phyloP scores from a whole-genome alignment of 2,888 invertebrate genomes.

The Endotricha flammealis region DNA sequence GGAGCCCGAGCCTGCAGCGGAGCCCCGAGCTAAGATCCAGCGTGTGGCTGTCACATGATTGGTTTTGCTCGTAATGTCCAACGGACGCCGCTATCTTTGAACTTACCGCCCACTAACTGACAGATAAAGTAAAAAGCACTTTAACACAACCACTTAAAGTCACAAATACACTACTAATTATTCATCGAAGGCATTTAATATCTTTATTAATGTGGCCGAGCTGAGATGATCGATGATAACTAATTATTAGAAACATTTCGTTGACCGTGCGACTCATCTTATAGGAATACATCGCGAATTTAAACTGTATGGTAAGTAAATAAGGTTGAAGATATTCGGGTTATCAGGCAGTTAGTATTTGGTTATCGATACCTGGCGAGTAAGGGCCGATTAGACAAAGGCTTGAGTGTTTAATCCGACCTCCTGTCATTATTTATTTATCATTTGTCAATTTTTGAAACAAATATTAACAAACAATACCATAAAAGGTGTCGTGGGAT shows the following conservation, averaged over 20 bases:
- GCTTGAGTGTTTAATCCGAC: slow-evolving; percentile 8
- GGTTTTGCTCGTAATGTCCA: slow-evolving; percentile 57
- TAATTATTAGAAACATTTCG: slow-evolving; percentile 73
- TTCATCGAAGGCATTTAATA: slow-evolving; percentile 59
- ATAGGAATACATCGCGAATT: slow-evolving; percentile 13
- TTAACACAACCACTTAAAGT: neutral
- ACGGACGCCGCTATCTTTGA: slow-evolving; percentile 57
- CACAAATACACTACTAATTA: slow-evolving; percentile 14
- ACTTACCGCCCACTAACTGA: slow-evolving; percentile 44
- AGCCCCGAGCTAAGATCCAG: slow-evolving; percentile 9
- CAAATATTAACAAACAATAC: no score
- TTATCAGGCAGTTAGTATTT: slow-evolving; percentile 65
- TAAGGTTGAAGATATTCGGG: slow-evolving; percentile 22
- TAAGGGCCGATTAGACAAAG: slow-evolving; percentile 26
- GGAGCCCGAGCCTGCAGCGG: slow-evolving; percentile 11
- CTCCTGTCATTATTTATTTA: slow-evolving; percentile 13
- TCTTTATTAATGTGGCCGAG: slow-evolving; percentile 70
- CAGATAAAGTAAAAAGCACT: slow-evolving; percentile 11
- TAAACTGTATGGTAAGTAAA: slow-evolving; percentile 19
- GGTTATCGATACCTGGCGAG: slow-evolving; percentile 55
- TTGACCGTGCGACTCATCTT: slow-evolving; percentile 51
- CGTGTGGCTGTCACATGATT: slow-evolving; percentile 60
- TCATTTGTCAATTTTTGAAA: no score
- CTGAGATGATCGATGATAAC: slow-evolving; percentile 71
- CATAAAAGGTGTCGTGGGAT: no score